Conservation (phyloP, 2,797 vertebrate genomes). For the Calcarius lapponicus region DNA sequence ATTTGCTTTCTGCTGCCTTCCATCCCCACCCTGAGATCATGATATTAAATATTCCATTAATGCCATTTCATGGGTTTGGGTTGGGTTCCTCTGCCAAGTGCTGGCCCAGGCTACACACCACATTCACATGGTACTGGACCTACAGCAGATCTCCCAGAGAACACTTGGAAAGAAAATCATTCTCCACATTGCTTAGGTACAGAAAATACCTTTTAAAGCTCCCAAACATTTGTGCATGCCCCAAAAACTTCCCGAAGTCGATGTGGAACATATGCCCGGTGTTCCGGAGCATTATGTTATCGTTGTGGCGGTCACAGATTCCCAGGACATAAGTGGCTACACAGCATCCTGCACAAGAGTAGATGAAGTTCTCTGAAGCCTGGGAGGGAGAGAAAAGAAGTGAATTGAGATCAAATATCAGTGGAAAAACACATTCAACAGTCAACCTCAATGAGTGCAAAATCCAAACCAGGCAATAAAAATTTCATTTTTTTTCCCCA, state of each 20-base stretch:
- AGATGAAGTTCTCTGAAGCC: slow-evolving; percentile 99
- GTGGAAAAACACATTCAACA: neutral
- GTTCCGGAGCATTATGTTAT: slow-evolving; percentile 98
- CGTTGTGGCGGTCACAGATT: slow-evolving; percentile 97
- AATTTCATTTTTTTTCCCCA: neutral
- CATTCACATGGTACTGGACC: too few relatives aligned
- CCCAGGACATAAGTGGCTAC: slow-evolving; percentile 96
- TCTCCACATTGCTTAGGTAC: neutral
- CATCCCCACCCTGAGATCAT: neutral
- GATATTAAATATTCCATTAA: neutral
- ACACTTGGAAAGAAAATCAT: neutral
- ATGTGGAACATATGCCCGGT: slow-evolving; percentile 99
- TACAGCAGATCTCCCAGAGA: neutral
- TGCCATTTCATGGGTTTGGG: accelerated
- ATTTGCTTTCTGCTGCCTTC: neutral
- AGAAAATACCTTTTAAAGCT: slow-evolving; percentile 92
- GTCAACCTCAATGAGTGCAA: neutral
- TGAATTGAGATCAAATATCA: neutral
- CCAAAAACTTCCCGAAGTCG: slow-evolving; percentile 97
- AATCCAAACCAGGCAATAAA: neutral
- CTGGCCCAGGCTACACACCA: neutral
- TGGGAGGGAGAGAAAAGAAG: slow-evolving; percentile 42
- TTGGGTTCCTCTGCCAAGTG: neutral
- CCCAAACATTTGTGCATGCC: slow-evolving; percentile 98
- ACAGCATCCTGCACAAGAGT: slow-evolving; percentile 97